phyloP scores from a whole-genome alignment of 1,140 invertebrate species.

The Rhagoletis zephyria region DNA sequence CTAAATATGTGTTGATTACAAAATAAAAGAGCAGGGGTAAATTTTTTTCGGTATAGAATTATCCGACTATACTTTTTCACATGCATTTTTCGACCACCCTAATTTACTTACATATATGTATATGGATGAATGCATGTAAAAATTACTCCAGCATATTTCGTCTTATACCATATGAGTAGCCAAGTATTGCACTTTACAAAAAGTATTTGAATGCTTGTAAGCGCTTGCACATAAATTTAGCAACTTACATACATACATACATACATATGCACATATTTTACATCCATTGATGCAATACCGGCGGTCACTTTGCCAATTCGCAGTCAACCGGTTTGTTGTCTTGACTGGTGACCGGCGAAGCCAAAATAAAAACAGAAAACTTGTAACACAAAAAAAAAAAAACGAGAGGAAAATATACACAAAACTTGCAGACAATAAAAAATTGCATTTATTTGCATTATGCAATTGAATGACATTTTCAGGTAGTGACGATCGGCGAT shows the following conservation, averaged over 20 bases:
- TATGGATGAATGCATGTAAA: background rate
- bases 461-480: conserved; percentile 14
- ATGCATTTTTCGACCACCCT: too few species aligned
- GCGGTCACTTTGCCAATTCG: conserved; percentile 13
- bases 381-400: background rate
- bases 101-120: background rate
- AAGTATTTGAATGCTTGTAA: too few species aligned
- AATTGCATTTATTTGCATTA: conserved; percentile 16
- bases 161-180: background rate
- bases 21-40: too few species aligned
- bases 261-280: too few species aligned
- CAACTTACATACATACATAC: too few species aligned
- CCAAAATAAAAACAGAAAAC: conserved; percentile 19
- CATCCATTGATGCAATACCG: background rate
- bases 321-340: conserved; percentile 45
- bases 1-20: too few species aligned
- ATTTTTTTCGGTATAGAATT: too few species aligned
- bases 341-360: conserved; percentile 27
- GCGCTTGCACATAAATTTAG: too few species aligned
- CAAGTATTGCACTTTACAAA: background rate
- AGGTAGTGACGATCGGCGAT: background rate
- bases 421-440: background rate
- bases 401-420: background rate
- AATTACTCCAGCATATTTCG: background rate
- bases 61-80: too few species aligned